Evolutionary conservation across 1,140 invertebrate genomes (phyloP).

Genomic region (Aricia agestis): DNA sequence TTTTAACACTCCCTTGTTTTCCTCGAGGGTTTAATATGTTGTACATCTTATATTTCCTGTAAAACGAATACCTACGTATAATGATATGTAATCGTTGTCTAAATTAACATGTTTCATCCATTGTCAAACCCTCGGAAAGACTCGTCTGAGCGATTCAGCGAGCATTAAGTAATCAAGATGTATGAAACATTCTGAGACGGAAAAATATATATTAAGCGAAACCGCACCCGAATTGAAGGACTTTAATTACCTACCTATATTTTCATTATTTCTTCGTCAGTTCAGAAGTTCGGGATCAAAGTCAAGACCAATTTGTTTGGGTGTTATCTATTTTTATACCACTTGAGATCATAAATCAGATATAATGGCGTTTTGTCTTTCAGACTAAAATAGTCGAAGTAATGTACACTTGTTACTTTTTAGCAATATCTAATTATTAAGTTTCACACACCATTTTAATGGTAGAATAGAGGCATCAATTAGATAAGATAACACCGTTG

Average conservation of each 20-base stretch:
- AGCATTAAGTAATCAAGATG: slow-evolving; percentile 41
- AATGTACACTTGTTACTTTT: no score
- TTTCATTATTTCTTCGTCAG: not conserved
- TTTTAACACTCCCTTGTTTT: no score
- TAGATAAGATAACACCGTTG: no score
- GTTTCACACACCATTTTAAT: no score
- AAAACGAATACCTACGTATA: no score
- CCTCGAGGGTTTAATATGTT: no score
- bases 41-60: not conserved
- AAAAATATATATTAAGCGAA: slow-evolving; percentile 25
- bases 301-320: not conserved
- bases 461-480: no score
- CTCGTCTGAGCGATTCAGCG: slow-evolving; percentile 37
- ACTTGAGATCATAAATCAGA: no score
- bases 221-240: not conserved
- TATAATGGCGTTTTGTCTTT: no score
- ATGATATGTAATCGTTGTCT: slow-evolving; percentile 13
- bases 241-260: slow-evolving; percentile 1
- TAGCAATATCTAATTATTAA: no score
- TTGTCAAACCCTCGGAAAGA: slow-evolving; percentile 26
- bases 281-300: not conserved
- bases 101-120: slow-evolving; percentile 7
- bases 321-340: not conserved
- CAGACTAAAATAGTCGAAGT: no score
- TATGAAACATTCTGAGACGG: slow-evolving; percentile 33